phyloP scores from a whole-genome alignment of 2,888 invertebrate genomes.

The Bursaphelenchus okinawaensis region DNA sequence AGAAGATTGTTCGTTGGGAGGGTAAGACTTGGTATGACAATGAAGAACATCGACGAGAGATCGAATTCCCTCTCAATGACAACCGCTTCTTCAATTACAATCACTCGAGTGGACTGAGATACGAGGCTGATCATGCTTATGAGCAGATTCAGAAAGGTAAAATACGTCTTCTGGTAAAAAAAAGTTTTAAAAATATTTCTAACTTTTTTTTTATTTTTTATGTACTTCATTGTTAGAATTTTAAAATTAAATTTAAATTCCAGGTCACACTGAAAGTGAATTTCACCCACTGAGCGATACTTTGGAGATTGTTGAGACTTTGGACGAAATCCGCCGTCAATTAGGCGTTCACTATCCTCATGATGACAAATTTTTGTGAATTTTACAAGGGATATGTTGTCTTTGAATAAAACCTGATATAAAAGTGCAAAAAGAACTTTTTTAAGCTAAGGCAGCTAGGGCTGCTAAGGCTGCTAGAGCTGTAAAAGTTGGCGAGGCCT shows the following conservation, averaged over 20 bases:
- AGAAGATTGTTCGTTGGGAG: background rate
- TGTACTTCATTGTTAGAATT: too few relatives aligned
- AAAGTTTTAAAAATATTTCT: too few relatives aligned
- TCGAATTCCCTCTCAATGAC: constrained; percentile 7
- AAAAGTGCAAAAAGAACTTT: too few relatives aligned
- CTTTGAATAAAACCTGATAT: too few relatives aligned
- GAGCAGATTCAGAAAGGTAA: background rate
- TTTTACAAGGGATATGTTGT: too few relatives aligned
- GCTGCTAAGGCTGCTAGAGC: too few relatives aligned
- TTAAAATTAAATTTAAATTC: background rate
- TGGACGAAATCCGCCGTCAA: constrained; percentile 6
- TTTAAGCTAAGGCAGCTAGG: too few relatives aligned
- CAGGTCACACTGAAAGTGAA: background rate
- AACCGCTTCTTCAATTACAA: constrained; percentile 9
- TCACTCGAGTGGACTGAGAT: constrained; percentile 1
- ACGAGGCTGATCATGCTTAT: constrained; percentile 5
- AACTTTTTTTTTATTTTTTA: too few relatives aligned
- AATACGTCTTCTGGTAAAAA: background rate
- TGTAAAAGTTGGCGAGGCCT: too few relatives aligned
- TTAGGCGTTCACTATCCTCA: constrained; percentile 4
- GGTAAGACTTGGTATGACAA: constrained; percentile 1
- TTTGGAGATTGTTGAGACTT: background rate
- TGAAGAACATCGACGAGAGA: background rate
- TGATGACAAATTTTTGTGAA: background rate
- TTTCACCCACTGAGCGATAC: background rate